phyloP scores from a whole-genome alignment of 2,797 vertebrate species.

The Melanotaenia parkinsoni region DNA sequence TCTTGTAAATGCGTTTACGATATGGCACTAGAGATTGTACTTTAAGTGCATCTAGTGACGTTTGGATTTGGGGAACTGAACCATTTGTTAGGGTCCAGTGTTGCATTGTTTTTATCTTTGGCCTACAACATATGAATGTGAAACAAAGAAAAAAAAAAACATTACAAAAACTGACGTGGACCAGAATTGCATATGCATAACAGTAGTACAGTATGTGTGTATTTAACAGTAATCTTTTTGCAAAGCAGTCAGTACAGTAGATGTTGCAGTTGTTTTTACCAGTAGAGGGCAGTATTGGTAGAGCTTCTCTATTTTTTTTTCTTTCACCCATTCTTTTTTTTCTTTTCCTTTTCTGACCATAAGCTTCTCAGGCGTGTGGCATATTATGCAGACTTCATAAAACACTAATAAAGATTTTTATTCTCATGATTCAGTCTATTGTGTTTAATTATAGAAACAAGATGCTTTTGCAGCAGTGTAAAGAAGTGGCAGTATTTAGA shows the following conservation, averaged over 20 bases:
- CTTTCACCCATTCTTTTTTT: slow-evolving; percentile 81
- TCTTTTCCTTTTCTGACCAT: slow-evolving; percentile 82
- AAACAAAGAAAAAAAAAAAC: slow-evolving; percentile 84
- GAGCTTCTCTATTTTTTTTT: slow-evolving; percentile 82
- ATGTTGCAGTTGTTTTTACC: slow-evolving; percentile 93
- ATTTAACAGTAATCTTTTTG: slow-evolving; percentile 87
- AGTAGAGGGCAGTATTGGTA: slow-evolving; percentile 93
- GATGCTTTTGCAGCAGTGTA: not conserved
- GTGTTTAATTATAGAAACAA: slow-evolving; percentile 2
- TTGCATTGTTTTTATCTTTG: slow-evolving; percentile 79
- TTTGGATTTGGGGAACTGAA: slow-evolving; percentile 77
- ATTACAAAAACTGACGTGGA: slow-evolving; percentile 87
- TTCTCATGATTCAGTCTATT: slow-evolving; percentile 81
- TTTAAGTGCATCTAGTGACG: slow-evolving; percentile 86
- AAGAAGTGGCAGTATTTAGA: too few relatives aligned
- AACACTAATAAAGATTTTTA: slow-evolving; percentile 99
- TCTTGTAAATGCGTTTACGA: slow-evolving; percentile 80
- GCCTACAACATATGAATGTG: slow-evolving; percentile 85
- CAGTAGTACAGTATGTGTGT: slow-evolving; percentile 86
- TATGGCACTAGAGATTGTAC: slow-evolving; percentile 86
- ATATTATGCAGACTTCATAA: slow-evolving; percentile 97
- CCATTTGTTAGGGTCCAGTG: slow-evolving; percentile 79
- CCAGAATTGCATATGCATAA: slow-evolving; percentile 86
- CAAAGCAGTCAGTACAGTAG: slow-evolving; percentile 91
- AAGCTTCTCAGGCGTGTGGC: slow-evolving; percentile 96